A percentile compares a stretch with the other conserved stretches of the same genome.
Conservation (phyloP, 2,113 vertebrate genomes). For the Hydrochoerus hydrochaeris region DNA sequence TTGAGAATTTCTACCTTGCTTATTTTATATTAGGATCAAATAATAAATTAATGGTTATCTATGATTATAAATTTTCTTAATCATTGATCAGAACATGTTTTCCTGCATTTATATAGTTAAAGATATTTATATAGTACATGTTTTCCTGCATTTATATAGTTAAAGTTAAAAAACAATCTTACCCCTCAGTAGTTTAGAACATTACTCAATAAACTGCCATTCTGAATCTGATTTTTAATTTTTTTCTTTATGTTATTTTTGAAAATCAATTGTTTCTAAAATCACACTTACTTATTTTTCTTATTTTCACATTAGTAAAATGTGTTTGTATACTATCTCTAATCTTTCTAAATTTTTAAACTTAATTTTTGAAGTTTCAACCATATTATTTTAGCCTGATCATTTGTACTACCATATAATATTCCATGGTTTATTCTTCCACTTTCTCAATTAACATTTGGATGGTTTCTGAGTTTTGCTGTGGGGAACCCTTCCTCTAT, state of each 20-base stretch:
- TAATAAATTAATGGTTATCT: background rate
- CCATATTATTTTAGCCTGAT: background rate
- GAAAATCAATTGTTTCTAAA: background rate
- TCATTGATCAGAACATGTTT: background rate
- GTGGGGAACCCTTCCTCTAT: background rate
- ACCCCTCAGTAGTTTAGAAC: background rate
- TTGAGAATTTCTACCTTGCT: background rate
- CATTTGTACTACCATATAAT: too few species aligned
- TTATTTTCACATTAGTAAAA: background rate
- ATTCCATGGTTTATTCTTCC: background rate
- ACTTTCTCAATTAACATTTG: background rate
- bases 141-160: background rate
- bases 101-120: background rate
- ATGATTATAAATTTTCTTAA: background rate
- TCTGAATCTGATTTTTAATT: background rate
- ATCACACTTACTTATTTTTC: background rate
- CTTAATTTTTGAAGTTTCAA: background rate
- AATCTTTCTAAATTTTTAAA: background rate
- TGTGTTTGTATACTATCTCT: background rate
- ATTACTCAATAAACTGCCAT: background rate
- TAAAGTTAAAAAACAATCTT: background rate
- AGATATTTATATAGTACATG: background rate
- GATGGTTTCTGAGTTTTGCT: background rate
- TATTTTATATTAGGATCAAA: background rate
- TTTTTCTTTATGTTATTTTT: background rate